Evolutionary conservation across 1,140 invertebrate species (phyloP), one percentile per base, ranked within the genome.

Genomic region (Belonocnema kinseyi): DNA sequence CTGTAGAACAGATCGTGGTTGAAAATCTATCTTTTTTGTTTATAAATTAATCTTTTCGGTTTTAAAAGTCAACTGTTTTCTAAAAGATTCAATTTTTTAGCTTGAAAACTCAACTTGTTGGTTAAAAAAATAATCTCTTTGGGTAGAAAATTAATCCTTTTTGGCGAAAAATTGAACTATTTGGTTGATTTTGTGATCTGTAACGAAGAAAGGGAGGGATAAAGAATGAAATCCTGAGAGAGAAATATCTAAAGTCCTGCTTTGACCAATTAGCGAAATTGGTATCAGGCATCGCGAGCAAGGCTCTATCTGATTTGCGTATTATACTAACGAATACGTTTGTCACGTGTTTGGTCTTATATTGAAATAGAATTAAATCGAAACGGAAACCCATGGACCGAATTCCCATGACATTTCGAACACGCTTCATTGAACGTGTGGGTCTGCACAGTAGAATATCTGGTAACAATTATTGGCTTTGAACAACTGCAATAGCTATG

Each of bases 321-420:
- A 16, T 66, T 66, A 40, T 26, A 26, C 26, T n/a, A 40, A 46
- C 40, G 26, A 66, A 66, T 10, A 19, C n/a, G 53, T 17, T 19
- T 54, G 61, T 66, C 61, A 66, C 61, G 33, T 66, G 61, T 19
- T 54, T 17, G 12, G 46, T 66, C 33, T 40, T 66, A 19, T 54
- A 19, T 10, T 7, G 8, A 1, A 46, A 40, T 66, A 40, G 0
- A 13, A 7, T 16, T 6, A 33, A 33, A 33, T 14, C 33, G 26
- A 26, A 66, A 40, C 14, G 61, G 33, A 33, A 66, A 66, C 21
- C 10, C 16, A 66, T 66, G 14, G 6, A 33, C 0, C 0, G 16
- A 33, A 66, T 66, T 66, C 61, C 61, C 61, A 66, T 66, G 61
- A 16, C 14, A 66, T 66, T 66, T 66, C 40, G 12, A 66, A 46